Evolutionary conservation across 2,113 vertebrate genomes (phyloP).

Genomic region (Ginglymostoma cirratum): DNA sequence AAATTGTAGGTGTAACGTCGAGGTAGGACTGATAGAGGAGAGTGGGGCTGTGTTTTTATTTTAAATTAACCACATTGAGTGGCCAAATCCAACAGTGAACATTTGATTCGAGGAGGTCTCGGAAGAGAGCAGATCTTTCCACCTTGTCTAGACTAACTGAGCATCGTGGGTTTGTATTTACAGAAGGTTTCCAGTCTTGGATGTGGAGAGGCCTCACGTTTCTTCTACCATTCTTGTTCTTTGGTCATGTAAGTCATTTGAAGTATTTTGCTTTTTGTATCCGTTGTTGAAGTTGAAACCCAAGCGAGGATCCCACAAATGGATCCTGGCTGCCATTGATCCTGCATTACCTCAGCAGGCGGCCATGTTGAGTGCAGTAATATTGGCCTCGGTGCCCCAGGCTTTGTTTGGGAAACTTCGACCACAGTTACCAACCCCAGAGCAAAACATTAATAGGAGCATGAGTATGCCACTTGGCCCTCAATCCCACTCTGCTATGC

Average conservation of each 20-base stretch:
- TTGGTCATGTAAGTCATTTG: slow-evolving; percentile 81
- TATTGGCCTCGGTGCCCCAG: background rate
- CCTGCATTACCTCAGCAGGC: background rate
- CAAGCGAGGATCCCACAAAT: background rate
- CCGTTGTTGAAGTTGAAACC: background rate
- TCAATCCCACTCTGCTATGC: background rate
- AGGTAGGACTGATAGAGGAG: background rate
- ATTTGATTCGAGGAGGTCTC: background rate
- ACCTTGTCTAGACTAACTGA: background rate
- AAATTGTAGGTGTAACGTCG: background rate
- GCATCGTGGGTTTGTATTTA: slow-evolving; percentile 37
- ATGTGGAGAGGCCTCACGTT: slow-evolving; percentile 98
- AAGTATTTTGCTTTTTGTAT: background rate
- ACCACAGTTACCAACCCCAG: background rate
- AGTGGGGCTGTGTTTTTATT: background rate
- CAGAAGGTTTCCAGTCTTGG: slow-evolving; percentile 99
- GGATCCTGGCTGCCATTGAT: background rate
- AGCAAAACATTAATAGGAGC: too few species aligned
- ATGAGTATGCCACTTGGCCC: too few species aligned
- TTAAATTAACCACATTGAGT: background rate
- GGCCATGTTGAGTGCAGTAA: background rate
- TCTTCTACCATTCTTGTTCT: slow-evolving; percentile 91
- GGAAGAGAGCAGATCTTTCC: too few species aligned
- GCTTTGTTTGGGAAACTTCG: background rate
- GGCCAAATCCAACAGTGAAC: background rate